Percentiles rank a stretch among this genome's conserved stretches.
Conservation (phyloP, 2,797 vertebrate species). For the Falco biarmicus region DNA sequence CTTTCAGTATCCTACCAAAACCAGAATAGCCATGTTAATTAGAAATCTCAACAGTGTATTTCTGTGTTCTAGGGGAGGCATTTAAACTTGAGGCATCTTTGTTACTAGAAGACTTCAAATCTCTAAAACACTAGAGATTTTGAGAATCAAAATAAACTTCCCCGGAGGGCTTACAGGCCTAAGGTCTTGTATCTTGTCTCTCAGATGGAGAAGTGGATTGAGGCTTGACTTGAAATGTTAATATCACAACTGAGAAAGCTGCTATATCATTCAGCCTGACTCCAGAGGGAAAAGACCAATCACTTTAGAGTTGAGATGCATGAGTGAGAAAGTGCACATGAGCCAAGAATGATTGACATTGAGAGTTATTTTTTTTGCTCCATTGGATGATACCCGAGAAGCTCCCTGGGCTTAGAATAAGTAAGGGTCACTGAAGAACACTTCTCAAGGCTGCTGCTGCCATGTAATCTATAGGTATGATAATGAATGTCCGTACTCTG, state of each 20-base stretch:
- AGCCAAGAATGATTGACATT: constrained; percentile 43
- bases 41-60: background rate
- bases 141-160: background rate
- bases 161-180: background rate
- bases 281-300: constrained; percentile 27
- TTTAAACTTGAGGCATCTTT: background rate
- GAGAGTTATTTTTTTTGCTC: background rate
- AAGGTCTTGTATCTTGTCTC: background rate
- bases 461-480: constrained; percentile 34
- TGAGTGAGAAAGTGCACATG: constrained; percentile 36
- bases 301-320: constrained; percentile 42
- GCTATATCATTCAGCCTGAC: background rate
- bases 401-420: constrained; percentile 49
- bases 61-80: background rate
- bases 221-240: constrained; percentile 45
- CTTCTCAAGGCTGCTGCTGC: constrained; percentile 12
- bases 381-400: background rate
- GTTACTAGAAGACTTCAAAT: background rate
- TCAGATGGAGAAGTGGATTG: constrained; percentile 10
- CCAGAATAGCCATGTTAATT: accelerated
- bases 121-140: background rate
- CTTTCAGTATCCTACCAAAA: background rate
- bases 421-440: constrained; percentile 26
- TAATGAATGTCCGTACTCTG: background rate
- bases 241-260: constrained; percentile 20